A percentile compares a stretch with the other conserved stretches of the same genome.
These are phyloP conservation scores for Myotis brandtii DNA, from an alignment of 2,113 vertebrate genomes.

Conservation along the genomic window DNA sequence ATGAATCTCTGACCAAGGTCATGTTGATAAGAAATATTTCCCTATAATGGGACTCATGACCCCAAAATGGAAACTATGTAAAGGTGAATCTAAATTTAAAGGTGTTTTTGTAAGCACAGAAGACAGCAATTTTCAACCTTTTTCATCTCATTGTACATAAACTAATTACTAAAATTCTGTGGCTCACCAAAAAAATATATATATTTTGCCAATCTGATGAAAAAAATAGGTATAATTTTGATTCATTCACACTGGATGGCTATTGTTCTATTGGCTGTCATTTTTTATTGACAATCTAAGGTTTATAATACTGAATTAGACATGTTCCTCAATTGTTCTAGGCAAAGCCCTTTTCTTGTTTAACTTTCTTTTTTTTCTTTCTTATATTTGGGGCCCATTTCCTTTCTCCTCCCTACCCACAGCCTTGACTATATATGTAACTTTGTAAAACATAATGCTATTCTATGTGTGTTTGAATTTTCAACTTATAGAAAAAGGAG, in stretches of 20 bases:
- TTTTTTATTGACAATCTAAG: background rate
- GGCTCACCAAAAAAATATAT: background rate
- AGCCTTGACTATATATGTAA: background rate
- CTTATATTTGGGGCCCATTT: background rate
- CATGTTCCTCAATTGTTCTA: background rate
- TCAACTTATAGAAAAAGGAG: background rate
- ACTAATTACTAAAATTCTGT: background rate
- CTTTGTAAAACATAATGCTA: background rate
- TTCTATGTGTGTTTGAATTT: background rate
- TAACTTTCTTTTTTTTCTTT: conserved; percentile 24
- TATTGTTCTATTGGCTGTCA: background rate
- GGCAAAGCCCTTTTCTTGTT: background rate
- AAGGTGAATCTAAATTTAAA: background rate
- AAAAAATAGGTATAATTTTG: background rate
- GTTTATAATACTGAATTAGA: conserved; percentile 35
- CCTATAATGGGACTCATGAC: background rate
- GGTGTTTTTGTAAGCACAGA: background rate
- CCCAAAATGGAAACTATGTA: background rate
- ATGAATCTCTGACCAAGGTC: background rate
- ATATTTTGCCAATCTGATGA: background rate
- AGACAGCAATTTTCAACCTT: background rate
- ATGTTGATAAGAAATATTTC: background rate
- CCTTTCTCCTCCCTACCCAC: background rate
- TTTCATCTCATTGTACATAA: background rate
- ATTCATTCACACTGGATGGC: background rate